phyloP scores from a whole-genome alignment of 1,140 invertebrate species.

The Eriosoma lanigerum region DNA sequence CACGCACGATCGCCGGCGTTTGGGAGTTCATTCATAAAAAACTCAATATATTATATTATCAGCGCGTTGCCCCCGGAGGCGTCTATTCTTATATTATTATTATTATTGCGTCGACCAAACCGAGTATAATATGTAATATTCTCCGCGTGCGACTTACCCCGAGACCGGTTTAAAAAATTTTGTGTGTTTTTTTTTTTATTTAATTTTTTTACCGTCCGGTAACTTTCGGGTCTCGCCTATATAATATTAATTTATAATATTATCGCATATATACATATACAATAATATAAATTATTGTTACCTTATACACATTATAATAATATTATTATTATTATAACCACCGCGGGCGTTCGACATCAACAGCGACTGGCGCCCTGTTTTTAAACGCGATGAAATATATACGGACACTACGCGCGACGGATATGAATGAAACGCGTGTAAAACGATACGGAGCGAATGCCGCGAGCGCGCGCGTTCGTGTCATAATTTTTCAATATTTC shows the following conservation, averaged over 20 bases:
- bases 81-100: too few species aligned
- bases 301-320: too few species aligned
- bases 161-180: too few species aligned
- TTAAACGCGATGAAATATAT: constrained; percentile 5
- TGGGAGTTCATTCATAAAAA: too few species aligned
- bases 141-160: neutral
- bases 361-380: constrained; percentile 26
- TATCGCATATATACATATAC: neutral
- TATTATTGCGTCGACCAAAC: neutral
- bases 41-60: too few species aligned
- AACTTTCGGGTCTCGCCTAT: too few species aligned
- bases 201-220: too few species aligned
- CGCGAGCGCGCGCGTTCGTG: neutral
- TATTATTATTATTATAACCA: neutral
- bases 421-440: neutral
- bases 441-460: neutral
- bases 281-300: too few species aligned
- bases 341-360: constrained; percentile 32
- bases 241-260: neutral
- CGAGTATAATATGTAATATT: neutral
- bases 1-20: too few species aligned
- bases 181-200: too few species aligned
- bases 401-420: neutral
- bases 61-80: too few species aligned
- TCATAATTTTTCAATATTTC: too few species aligned